phyloP scores from a whole-genome alignment of 2,888 invertebrate genomes.

The Chaitophorus viminalis region DNA sequence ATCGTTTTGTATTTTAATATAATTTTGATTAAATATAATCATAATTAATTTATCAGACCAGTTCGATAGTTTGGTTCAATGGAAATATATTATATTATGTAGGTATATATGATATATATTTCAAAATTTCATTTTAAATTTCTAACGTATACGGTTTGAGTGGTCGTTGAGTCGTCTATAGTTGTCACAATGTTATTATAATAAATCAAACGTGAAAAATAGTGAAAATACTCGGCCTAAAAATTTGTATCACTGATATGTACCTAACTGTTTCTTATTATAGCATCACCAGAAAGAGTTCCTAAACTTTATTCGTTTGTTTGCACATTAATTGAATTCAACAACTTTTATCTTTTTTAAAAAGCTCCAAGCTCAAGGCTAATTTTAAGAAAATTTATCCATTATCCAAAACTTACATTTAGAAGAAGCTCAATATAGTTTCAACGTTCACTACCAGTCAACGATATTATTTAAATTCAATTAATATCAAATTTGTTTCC shows the following conservation, averaged over 20 bases:
- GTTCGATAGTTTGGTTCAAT: no score
- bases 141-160: no score
- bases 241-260: background rate
- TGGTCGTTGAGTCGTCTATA: no score
- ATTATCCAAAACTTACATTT: conserved; percentile 28
- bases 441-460: background rate
- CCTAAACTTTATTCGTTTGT: conserved; percentile 21
- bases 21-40: no score
- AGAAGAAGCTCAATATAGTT: conserved; percentile 8
- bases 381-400: conserved; percentile 47
- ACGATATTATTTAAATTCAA: conserved; percentile 35
- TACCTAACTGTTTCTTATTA: background rate
- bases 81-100: no score
- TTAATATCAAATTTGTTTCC: conserved; percentile 20
- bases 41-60: no score
- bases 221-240: no score
- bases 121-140: no score
- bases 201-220: no score
- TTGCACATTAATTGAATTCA: conserved; percentile 30
- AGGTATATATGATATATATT: no score
- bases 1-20: no score
- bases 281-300: background rate
- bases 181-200: no score
- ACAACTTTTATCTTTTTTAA: conserved; percentile 38
- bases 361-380: conserved; percentile 9